Evolutionary conservation across 53 echinoderm and acorn worm species (phyloP), one percentile per base, ranked within the genome.

Genomic region (Echinarachnius parma): DNA sequence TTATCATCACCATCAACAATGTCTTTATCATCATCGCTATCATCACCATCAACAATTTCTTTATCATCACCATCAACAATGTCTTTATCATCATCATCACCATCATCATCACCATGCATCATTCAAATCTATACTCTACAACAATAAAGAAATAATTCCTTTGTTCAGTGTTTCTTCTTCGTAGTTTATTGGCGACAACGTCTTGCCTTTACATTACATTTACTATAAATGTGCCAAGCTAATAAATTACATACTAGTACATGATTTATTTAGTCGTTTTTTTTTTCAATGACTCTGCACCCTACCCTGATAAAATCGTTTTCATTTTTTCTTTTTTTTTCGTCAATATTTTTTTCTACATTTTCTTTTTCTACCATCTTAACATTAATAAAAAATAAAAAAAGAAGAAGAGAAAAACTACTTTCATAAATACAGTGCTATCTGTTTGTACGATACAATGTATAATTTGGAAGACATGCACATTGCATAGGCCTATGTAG

Each of bases 401-500:
- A 65, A 28, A 39, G 68, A 68, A 52, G 36, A 62, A 50, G 26
- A 52, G 52, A 52, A 66, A 52, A 52, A 52, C 31, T 49, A 68
- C 24, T 29, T 50, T 68, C 48, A 68, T 68, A 68, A 68, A 68
- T 68, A 68, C 52, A 48, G 36, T 68, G 68, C 68, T 68, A 68
- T 32, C n/a, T n/a, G n/a, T n/a, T n/a, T 68, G 29, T 68, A 68
- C 68, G 52, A 20, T 49, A 68, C 52, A 68, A 37, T 46, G 63
- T 63, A 48, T 66, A 48, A 52, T 52, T 57, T 68, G 68, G 68
- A 68, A 68, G 68, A 68, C 68, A 33, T 68, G 53, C 42, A 35
- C 49, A 68, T 68, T 68, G 68, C 68, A 68, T 68, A 68, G 68
- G 68, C 68, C 68, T 48, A 13, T 49, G n/a, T n/a, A n/a, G n/a